These are phyloP conservation scores for Adrianichthys oophorus DNA, from an alignment of 2,797 vertebrate genomes.

Conservation along the genomic window DNA sequence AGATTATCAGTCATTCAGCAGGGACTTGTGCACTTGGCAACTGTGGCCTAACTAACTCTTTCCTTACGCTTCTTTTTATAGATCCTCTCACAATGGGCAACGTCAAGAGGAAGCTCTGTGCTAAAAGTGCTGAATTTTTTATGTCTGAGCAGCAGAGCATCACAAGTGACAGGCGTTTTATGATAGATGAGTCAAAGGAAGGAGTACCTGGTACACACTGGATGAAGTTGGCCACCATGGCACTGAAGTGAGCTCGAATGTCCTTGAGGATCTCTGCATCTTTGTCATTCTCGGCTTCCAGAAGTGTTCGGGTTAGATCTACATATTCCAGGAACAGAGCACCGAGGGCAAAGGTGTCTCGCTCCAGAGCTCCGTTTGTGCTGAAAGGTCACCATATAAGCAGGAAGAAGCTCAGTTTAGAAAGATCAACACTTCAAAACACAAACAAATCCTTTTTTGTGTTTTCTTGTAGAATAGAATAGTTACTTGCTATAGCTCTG, in stretches of 20 bases:
- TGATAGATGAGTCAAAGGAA: neutral
- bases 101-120: conserved; percentile 50
- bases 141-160: conserved; percentile 12
- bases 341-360: conserved; percentile 94
- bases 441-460: no score
- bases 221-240: conserved; percentile 97
- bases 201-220: conserved; percentile 94
- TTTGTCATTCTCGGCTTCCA: conserved; percentile 98
- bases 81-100: conserved; percentile 26
- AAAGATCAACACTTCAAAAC: no score
- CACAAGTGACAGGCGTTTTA: neutral
- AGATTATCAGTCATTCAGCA: conserved; percentile 27
- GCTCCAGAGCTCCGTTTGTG: conserved; percentile 94
- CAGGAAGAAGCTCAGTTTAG: neutral
- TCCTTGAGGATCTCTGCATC: conserved; percentile 97
- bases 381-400: conserved; percentile 59
- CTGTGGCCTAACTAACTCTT: conserved; percentile 25
- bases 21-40: conserved; percentile 32
- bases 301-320: conserved; percentile 93
- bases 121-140: conserved; percentile 26
- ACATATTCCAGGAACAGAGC: conserved; percentile 97
- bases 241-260: conserved; percentile 96
- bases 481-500: no score
- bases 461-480: no score
- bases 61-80: conserved; percentile 56